phyloP scores from a whole-genome alignment of 2,113 vertebrate genomes.

The Hemibagrus wyckioides region DNA sequence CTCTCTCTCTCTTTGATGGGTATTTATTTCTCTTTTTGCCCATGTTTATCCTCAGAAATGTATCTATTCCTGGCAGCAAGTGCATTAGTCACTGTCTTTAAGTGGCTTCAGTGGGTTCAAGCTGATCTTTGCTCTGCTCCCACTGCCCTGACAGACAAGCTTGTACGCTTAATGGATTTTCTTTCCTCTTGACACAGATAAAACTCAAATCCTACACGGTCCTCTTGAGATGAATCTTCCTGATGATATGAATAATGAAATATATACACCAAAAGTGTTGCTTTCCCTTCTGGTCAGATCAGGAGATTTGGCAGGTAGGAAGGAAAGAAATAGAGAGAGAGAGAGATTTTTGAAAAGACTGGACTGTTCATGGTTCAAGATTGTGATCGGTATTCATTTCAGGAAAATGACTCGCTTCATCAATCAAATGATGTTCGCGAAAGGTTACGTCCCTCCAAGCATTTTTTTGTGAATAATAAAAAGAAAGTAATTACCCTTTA shows the following conservation, averaged over 20 bases:
- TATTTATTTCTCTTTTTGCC: conserved; percentile 59
- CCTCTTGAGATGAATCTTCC: conserved; percentile 57
- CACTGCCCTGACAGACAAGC: conserved; percentile 58
- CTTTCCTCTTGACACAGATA: conserved; percentile 52
- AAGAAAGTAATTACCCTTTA: conserved; percentile 79
- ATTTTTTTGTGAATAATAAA: conserved; percentile 71
- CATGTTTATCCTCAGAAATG: conserved; percentile 62
- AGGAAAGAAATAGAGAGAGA: conserved; percentile 9
- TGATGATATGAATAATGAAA: conserved; percentile 66
- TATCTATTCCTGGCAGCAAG: conserved; percentile 54
- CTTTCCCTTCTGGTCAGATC: conserved; percentile 40
- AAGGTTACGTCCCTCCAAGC: conserved; percentile 73
- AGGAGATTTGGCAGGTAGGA: conserved; percentile 3
- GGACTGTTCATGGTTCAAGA: conserved; percentile 35
- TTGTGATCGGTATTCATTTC: conserved; percentile 74
- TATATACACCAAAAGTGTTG: conserved; percentile 51
- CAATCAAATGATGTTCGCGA: conserved; percentile 72
- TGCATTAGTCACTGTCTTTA: conserved; percentile 63
- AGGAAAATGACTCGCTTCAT: conserved; percentile 70
- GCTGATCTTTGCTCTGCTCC: conserved; percentile 52
- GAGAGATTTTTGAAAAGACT: conserved; percentile 18
- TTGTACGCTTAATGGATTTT: conserved; percentile 52
- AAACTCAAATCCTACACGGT: conserved; percentile 43
- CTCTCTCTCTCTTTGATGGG: not conserved
- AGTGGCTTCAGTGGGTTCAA: conserved; percentile 54